Percentiles rank a stretch among this genome's conserved stretches.
Evolutionary conservation across 2,888 invertebrate species (phyloP).

Genomic region (Drosophila leonis): DNA sequence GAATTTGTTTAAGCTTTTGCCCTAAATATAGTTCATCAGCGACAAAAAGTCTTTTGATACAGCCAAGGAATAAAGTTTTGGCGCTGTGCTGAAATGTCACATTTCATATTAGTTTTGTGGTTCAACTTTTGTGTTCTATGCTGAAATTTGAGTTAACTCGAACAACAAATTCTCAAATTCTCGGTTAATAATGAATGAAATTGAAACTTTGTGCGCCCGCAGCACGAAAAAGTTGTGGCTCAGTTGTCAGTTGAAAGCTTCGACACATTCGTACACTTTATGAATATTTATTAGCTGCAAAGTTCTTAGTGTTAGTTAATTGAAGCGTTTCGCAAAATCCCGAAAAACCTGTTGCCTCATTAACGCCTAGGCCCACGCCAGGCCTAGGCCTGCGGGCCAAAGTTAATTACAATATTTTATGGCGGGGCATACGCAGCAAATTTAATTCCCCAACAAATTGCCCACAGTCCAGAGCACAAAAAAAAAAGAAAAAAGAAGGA

Average conservation of each 20-base stretch:
- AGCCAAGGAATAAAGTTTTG: background rate
- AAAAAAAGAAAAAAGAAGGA: background rate
- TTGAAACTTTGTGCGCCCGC: conserved; percentile 40
- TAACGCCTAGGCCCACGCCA: conserved; percentile 34
- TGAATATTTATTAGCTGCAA: conserved; percentile 73
- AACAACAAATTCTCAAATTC: conserved; percentile 31
- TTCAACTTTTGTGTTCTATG: background rate
- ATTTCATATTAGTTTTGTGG: background rate
- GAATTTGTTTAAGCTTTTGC: background rate
- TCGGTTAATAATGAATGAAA: conserved; percentile 62
- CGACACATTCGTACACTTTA: conserved; percentile 36
- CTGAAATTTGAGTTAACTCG: background rate
- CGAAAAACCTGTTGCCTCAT: conserved; percentile 73
- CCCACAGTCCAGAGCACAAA: conserved; percentile 21
- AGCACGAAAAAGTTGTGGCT: background rate
- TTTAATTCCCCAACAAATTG: conserved; percentile 60
- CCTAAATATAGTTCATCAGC: background rate
- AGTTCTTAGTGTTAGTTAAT: conserved; percentile 34
- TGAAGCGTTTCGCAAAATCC: conserved; percentile 37
- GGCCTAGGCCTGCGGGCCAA: conserved; percentile 36
- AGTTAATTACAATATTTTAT: conserved; percentile 75
- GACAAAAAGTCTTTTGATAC: background rate
- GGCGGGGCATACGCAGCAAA: conserved; percentile 29
- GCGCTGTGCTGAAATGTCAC: background rate
- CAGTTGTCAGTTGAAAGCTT: background rate